A percentile compares a stretch with the other conserved stretches of the same genome.
These are phyloP conservation scores for Diorhabda carinulata DNA, from an alignment of 1,140 invertebrate genomes.

Conservation along the genomic window DNA sequence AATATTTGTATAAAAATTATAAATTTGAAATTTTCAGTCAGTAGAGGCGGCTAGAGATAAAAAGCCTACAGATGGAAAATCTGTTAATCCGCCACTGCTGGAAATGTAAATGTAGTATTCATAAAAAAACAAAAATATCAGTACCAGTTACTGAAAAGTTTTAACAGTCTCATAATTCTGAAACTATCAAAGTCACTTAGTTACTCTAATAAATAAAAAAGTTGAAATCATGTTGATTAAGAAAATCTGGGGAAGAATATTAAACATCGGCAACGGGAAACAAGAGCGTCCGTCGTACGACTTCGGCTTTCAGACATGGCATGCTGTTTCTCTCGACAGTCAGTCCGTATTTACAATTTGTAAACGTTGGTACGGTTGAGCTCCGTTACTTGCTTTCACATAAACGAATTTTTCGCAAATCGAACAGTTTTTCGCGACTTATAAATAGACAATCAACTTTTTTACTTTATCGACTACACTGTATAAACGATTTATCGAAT, in stretches of 20 bases:
- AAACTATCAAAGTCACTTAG: too few relatives aligned
- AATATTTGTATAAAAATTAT: too few relatives aligned
- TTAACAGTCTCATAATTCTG: too few relatives aligned
- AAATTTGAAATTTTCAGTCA: too few relatives aligned
- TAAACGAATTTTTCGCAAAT: constrained; percentile 18
- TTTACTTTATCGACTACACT: constrained; percentile 23
- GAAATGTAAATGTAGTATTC: too few relatives aligned
- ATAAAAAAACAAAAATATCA: too few relatives aligned
- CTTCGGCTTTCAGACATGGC: constrained; percentile 31
- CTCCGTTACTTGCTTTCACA: constrained; percentile 5
- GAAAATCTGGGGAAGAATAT: not conserved
- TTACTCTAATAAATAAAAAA: too few relatives aligned
- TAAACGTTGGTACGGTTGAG: constrained; percentile 5
- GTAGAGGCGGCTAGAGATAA: too few relatives aligned
- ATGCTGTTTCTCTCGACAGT: constrained; percentile 27
- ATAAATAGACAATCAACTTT: not conserved
- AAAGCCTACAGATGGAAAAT: too few relatives aligned
- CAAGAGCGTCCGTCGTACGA: constrained; percentile 12
- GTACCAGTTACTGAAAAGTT: too few relatives aligned
- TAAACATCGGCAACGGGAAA: not conserved
- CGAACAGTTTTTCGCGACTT: constrained; percentile 12
- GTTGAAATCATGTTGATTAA: too few relatives aligned
- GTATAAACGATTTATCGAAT: constrained; percentile 11
- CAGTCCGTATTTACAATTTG: constrained; percentile 25
- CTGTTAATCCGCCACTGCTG: too few relatives aligned